These are phyloP conservation scores for Lepilemur ruficaudatus DNA, from an alignment of 2,797 vertebrate species.

Conservation along the genomic window DNA sequence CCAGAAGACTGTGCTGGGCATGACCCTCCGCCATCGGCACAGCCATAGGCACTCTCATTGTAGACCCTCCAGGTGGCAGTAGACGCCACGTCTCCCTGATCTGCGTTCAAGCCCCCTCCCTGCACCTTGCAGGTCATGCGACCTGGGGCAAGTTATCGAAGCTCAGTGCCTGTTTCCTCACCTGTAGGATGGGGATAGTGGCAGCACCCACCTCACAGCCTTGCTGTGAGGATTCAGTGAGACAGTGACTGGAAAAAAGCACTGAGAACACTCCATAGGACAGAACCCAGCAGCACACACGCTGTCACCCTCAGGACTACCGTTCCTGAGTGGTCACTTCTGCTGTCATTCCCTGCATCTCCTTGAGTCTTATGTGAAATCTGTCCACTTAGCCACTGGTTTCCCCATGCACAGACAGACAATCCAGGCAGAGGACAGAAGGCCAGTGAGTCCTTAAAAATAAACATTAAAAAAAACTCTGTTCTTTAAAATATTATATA, in stretches of 20 bases:
- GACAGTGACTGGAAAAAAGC: background rate
- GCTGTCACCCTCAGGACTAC: rapidly evolving
- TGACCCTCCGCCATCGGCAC: background rate
- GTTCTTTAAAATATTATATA: background rate
- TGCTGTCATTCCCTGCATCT: background rate
- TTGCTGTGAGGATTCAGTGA: background rate
- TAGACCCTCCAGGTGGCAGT: background rate
- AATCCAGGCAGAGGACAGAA: background rate
- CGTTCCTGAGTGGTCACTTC: background rate
- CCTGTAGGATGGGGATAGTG: background rate
- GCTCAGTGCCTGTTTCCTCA: background rate
- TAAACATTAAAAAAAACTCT: background rate
- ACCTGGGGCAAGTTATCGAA: background rate
- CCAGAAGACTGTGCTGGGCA: rapidly evolving
- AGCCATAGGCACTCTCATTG: rapidly evolving
- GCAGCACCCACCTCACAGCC: background rate
- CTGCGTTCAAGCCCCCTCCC: background rate
- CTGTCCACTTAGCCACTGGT: background rate
- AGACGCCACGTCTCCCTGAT: background rate
- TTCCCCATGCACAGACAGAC: background rate
- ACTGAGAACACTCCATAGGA: background rate
- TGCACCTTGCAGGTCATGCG: background rate
- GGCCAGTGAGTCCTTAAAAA: background rate
- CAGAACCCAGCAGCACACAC: background rate
- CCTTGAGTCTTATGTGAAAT: background rate